phyloP scores from a whole-genome alignment of 2,113 vertebrate species.

The Scopus umbretta region DNA sequence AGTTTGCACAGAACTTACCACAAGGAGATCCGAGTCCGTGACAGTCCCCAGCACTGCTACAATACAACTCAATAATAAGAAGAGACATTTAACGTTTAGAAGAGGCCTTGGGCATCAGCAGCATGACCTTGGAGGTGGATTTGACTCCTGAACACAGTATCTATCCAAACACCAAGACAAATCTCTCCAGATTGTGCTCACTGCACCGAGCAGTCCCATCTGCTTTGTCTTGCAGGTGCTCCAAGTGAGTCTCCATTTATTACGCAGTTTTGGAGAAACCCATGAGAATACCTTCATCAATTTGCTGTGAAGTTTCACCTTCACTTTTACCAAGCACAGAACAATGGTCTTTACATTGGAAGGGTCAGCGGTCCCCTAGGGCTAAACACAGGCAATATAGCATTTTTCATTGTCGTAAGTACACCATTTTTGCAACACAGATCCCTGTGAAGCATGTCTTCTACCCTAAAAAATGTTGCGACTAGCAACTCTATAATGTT shows the following conservation, averaged over 20 bases:
- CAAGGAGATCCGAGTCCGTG: neutral
- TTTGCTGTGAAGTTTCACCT: slow-evolving; percentile 25
- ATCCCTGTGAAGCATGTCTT: neutral
- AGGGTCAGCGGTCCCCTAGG: neutral
- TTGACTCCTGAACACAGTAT: neutral
- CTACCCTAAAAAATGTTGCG: neutral
- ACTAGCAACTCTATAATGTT: neutral
- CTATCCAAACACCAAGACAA: neutral
- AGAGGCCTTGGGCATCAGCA: neutral
- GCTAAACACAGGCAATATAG: neutral
- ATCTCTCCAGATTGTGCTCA: slow-evolving; percentile 22
- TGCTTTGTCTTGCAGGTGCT: slow-evolving; percentile 22
- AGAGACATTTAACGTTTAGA: neutral
- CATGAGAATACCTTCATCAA: slow-evolving; percentile 25
- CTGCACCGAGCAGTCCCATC: slow-evolving; percentile 18
- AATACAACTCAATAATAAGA: neutral
- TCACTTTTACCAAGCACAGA: neutral
- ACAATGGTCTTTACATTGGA: neutral
- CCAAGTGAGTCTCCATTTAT: neutral
- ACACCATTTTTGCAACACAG: neutral
- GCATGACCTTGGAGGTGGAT: slow-evolving; percentile 4
- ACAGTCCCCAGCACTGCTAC: neutral
- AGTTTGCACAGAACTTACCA: neutral
- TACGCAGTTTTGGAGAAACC: neutral
- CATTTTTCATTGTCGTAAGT: neutral